These are phyloP conservation scores for Ia io DNA, from an alignment of 2,113 vertebrate species.

Conservation along the genomic window DNA sequence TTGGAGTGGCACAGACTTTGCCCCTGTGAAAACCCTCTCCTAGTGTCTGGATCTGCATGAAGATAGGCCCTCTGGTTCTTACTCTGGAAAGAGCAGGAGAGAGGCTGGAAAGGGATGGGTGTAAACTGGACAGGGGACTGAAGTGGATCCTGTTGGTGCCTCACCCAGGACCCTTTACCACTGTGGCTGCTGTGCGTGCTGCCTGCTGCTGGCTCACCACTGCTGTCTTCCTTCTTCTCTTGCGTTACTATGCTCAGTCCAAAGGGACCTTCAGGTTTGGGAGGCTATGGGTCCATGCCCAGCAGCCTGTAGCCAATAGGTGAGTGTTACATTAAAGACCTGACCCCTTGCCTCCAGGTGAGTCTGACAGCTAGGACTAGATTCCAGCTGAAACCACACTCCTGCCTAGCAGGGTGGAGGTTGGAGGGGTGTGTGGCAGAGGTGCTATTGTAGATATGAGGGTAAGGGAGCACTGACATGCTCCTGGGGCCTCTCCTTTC, in stretches of 20 bases:
- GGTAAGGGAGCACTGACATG: neutral
- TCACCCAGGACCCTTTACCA: neutral
- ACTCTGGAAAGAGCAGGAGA: neutral
- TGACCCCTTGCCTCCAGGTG: neutral
- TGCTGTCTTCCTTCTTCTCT: neutral
- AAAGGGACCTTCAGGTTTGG: fast-evolving
- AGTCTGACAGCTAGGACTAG: neutral
- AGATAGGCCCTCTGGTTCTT: neutral
- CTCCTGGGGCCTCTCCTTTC: neutral
- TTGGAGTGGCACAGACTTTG: neutral
- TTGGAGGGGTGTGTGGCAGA: neutral
- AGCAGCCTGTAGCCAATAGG: neutral
- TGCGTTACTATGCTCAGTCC: no score
- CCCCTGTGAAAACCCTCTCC: neutral
- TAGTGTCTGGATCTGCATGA: neutral
- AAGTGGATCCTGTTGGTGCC: neutral
- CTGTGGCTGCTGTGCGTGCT: neutral
- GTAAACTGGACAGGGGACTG: neutral
- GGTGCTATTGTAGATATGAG: fast-evolving
- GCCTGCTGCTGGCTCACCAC: neutral
- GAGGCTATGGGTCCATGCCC: no score
- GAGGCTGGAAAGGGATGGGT: neutral
- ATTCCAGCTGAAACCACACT: neutral
- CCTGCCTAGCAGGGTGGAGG: neutral
- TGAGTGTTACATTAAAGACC: neutral